Conservation (phyloP, 2,888 invertebrate genomes). For the Anthrax anthrax region DNA sequence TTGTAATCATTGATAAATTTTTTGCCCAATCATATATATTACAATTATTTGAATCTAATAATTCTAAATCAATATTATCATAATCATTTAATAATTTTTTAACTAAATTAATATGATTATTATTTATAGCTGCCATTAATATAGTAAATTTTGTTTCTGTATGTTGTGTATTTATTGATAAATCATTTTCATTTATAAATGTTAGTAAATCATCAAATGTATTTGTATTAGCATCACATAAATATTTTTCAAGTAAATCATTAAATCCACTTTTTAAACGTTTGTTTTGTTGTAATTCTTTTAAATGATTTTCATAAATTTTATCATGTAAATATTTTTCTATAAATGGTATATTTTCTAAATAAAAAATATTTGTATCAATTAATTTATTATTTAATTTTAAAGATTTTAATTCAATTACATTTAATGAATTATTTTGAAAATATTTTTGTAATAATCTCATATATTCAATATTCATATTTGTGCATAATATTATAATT, state of each 20-base stretch:
- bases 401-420: background rate
- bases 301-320: background rate
- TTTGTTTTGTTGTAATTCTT: slow-evolving; percentile 13
- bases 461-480: slow-evolving; percentile 46
- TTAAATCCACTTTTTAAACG: slow-evolving; percentile 22
- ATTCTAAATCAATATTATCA: slow-evolving; percentile 39
- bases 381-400: background rate
- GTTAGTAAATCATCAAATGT: slow-evolving; percentile 56
- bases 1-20: background rate
- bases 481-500: slow-evolving; percentile 83
- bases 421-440: slow-evolving; percentile 22
- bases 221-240: slow-evolving; percentile 39
- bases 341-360: background rate
- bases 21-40: slow-evolving; percentile 1
- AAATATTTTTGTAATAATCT: slow-evolving; percentile 68
- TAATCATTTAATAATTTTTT: slow-evolving; percentile 52
- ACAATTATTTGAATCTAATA: slow-evolving; percentile 12
- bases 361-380: background rate
- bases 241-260: slow-evolving; percentile 26
- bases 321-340: background rate
- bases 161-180: slow-evolving; percentile 57
- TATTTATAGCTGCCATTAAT: slow-evolving; percentile 70
- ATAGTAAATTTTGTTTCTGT: slow-evolving; percentile 48
- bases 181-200: slow-evolving; percentile 70
- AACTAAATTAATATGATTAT: slow-evolving; percentile 48